Evolutionary conservation across 2,113 vertebrate genomes (phyloP), one percentile per base, ranked within the genome.

Genomic region (Dryoscopus gambensis): DNA sequence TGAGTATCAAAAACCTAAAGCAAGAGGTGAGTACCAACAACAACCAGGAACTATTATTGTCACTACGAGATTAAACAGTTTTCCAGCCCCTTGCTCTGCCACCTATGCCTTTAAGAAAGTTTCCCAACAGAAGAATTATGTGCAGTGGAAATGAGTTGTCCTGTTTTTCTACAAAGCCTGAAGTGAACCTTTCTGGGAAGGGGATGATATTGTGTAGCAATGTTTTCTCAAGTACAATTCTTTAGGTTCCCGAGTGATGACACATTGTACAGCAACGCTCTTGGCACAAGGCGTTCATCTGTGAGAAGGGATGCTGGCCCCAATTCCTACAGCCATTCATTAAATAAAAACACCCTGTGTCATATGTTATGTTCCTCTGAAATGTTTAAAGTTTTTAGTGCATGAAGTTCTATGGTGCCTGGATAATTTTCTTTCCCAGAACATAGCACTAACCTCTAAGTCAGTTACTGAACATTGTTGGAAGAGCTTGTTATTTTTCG

Each of bases 171-270:
- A 37, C 89, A 93, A 74, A 92, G 93, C 95, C 96, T 65, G 73
- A 96, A 96, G 91, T 96, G 95, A 97, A 95, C 95, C 92, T 96
- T 96, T 95, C 95, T 97, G 95, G 97, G 95, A 96, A 96, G 95
- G 91, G 94, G 92, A 63, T 73, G 90, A 93, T 95, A 90, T 96
- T 97, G 94, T 96, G 89, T 96, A 95, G 86, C 96, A 74, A 49
- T 95, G 90, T 97, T 95, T 97, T 97, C 84, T 94, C 97, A 96
- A 97, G 93, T 87, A 70, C 94, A 90, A 95, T 97, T 97, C 97
- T 96, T 97, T 94, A 97, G 96, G 97, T 97, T 97, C 96, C 91
- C 62, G 59, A 97, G 84, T 94, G 97, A 97, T 97, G 97, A 97
- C 96, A 96, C 82, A 96, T 73, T 88, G 88, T 90, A 87, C 92